Conservation (phyloP, 2,797 vertebrate species). For the Hypotaenidia okinawae region DNA sequence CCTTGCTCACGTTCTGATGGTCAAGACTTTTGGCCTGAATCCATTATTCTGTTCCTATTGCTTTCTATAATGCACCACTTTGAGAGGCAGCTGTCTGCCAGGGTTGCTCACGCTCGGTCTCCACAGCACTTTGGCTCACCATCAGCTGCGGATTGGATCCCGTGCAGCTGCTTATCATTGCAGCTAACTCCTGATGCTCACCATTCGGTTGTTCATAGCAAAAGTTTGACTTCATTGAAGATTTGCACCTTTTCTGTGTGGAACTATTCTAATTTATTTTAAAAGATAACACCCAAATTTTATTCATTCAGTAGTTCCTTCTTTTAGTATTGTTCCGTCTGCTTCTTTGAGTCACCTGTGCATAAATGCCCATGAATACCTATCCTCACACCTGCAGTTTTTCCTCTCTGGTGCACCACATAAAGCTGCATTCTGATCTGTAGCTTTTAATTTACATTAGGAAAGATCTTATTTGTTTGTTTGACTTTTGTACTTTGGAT, state of each 20-base stretch:
- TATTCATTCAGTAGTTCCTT: background rate
- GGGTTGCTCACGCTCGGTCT: background rate
- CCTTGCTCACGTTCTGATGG: background rate
- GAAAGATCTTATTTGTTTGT: background rate
- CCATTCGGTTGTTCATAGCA: background rate
- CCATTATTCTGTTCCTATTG: background rate
- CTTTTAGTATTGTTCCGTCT: background rate
- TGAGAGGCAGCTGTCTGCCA: background rate
- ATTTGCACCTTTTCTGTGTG: background rate
- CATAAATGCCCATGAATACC: background rate
- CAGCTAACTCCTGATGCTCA: background rate
- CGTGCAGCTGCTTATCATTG: rapidly evolving
- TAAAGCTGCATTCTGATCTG: background rate
- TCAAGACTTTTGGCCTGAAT: background rate
- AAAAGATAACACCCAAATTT: background rate
- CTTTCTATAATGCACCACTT: background rate
- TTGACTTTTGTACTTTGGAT: background rate
- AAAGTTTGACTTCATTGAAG: background rate
- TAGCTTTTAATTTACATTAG: background rate
- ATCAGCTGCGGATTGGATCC: background rate
- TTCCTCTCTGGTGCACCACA: background rate
- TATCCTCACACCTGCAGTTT: background rate
- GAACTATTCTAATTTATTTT: background rate
- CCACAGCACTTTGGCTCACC: background rate
- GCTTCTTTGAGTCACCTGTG: background rate